Conservation (phyloP, 2,797 vertebrate species). For the Steatocranus sp. region DNA sequence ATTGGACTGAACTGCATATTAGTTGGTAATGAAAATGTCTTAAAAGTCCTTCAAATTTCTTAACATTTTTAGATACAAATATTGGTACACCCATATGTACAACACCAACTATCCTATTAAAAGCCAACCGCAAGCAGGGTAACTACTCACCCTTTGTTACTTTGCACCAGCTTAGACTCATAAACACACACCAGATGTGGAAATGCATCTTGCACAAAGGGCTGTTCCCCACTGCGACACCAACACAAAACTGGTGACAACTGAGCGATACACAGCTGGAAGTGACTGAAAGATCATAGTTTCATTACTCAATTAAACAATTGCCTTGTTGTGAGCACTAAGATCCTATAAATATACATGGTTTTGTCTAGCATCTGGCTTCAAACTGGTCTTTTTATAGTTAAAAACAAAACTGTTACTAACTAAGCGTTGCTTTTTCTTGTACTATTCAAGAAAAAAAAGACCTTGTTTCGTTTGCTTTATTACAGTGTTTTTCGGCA, state of each 20-base stretch:
- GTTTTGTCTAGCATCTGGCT: neutral
- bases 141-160: neutral
- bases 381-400: neutral
- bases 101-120: constrained; percentile 15
- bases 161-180: constrained; percentile 11
- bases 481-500: neutral
- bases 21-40: neutral
- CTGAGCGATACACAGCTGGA: neutral
- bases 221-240: neutral
- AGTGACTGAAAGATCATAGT: neutral
- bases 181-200: constrained; percentile 33
- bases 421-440: neutral
- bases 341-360: neutral
- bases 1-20: neutral
- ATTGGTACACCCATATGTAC: neutral
- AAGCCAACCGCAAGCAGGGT: constrained; percentile 12
- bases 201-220: neutral
- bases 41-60: neutral
- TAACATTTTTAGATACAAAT: neutral
- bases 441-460: neutral
- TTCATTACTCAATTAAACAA: neutral
- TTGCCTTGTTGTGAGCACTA: neutral
- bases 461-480: neutral
- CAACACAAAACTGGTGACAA: neutral
- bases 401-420: neutral